These are phyloP conservation scores for Ranitomeya variabilis DNA, from an alignment of 2,113 vertebrate species.

Conservation along the genomic window DNA sequence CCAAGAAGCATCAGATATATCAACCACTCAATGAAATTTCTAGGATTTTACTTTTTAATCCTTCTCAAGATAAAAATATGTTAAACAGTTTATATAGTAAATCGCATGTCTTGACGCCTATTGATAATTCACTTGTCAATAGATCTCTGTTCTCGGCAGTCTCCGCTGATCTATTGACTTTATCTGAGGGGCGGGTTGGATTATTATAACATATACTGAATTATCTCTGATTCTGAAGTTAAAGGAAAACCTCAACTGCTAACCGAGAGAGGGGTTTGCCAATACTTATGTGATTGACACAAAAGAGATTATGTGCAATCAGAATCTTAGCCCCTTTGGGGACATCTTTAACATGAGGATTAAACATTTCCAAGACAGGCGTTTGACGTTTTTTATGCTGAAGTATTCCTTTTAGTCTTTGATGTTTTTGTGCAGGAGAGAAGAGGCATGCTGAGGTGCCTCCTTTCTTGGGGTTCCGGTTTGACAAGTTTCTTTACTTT, in stretches of 20 bases:
- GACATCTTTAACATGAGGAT: constrained; percentile 58
- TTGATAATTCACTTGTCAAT: not conserved
- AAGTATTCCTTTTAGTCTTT: constrained; percentile 56
- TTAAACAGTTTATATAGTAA: not conserved
- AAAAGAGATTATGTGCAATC: constrained; percentile 59
- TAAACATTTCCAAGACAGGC: constrained; percentile 59
- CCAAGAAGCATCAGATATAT: not conserved
- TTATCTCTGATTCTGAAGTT: constrained; percentile 5
- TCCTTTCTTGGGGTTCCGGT: constrained; percentile 57
- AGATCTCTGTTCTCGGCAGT: not conserved
- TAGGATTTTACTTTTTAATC: not conserved
- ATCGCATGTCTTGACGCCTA: not conserved
- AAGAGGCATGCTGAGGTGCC: constrained; percentile 55
- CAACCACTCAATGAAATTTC: not conserved
- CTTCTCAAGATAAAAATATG: not conserved
- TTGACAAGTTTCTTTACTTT: constrained; percentile 57
- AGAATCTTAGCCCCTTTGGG: constrained; percentile 56
- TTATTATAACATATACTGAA: constrained; percentile 7
- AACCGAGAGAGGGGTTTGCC: constrained; percentile 4
- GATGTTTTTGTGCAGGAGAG: constrained; percentile 56
- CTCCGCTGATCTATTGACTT: not conserved
- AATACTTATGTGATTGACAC: constrained; percentile 55
- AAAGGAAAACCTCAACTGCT: constrained; percentile 34
- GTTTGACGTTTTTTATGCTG: constrained; percentile 58
- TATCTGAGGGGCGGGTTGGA: constrained; percentile 1